Percentiles rank a stretch among this genome's conserved stretches.
Evolutionary conservation across 2,888 invertebrate species (phyloP).

Genomic region (Volucella zonaria): DNA sequence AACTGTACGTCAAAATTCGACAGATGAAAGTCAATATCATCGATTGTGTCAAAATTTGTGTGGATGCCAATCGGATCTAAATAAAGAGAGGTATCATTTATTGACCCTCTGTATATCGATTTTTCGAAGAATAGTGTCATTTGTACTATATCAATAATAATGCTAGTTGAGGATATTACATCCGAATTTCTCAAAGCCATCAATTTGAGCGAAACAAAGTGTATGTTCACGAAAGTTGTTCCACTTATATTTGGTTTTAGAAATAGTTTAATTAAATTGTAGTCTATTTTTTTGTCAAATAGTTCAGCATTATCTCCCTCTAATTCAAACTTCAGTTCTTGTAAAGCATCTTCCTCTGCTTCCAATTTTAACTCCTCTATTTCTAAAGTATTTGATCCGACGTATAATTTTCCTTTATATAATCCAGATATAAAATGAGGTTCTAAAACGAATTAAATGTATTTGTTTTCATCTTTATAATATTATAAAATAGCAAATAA

Average conservation of each 20-base stretch:
- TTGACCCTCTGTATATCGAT: constrained; percentile 26
- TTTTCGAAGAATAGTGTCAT: constrained; percentile 10
- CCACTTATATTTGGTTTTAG: background rate
- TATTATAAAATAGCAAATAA: background rate
- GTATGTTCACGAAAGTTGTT: background rate
- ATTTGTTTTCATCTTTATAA: background rate
- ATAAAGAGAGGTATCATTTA: constrained; percentile 13
- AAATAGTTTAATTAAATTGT: background rate
- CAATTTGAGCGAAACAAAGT: background rate
- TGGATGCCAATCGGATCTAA: constrained; percentile 23
- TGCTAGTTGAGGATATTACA: constrained; percentile 27
- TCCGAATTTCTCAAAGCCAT: background rate
- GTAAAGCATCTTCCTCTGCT: background rate
- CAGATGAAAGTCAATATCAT: constrained; percentile 35
- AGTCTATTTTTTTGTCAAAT: background rate
- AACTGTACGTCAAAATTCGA: background rate
- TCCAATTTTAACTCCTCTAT: constrained; percentile 1
- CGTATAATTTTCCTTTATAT: constrained; percentile 19
- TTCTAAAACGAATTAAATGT: background rate
- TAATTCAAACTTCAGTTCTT: background rate
- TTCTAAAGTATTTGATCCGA: background rate
- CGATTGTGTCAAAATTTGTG: constrained; percentile 5
- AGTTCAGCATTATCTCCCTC: background rate
- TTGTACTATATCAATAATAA: constrained; percentile 26
- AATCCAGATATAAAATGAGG: constrained; percentile 6